phyloP scores from a whole-genome alignment of 2,797 vertebrate species.

The Tamandua tetradactyla region DNA sequence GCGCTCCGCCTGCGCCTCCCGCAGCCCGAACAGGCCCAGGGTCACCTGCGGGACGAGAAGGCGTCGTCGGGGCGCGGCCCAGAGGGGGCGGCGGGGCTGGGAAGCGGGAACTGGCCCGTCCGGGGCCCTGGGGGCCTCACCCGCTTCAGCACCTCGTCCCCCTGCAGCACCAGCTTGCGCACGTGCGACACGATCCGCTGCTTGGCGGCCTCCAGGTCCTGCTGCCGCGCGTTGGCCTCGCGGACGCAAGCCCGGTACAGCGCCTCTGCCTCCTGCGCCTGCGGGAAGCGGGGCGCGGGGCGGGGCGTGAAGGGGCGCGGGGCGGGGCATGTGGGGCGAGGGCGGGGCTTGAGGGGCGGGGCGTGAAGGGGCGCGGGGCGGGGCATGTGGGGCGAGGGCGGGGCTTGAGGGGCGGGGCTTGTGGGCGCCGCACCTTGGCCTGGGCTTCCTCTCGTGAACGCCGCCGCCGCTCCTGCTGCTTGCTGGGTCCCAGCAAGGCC shows the following conservation, averaged over 20 bases:
- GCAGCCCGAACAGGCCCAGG: slow-evolving; percentile 92
- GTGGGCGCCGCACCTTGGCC: slow-evolving; percentile 85
- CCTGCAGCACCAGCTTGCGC: slow-evolving; percentile 94
- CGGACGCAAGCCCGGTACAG: slow-evolving; percentile 87
- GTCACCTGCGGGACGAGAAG: slow-evolving; percentile 86
- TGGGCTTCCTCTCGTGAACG: slow-evolving; percentile 93
- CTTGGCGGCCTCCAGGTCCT: slow-evolving; percentile 90
- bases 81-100: not conserved
- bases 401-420: accelerated
- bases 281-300: not conserved
- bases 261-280: slow-evolving; percentile 88
- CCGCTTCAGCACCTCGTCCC: slow-evolving; percentile 93
- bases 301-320: not conserved
- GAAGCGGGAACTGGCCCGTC: not conserved
- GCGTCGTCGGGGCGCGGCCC: not conserved
- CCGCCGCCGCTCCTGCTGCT: slow-evolving; percentile 93
- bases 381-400: accelerated
- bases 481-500: slow-evolving; percentile 74
- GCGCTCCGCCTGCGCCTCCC: slow-evolving; percentile 88
- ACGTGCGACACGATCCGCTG: slow-evolving; percentile 91
- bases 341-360: accelerated
- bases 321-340: accelerated
- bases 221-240: slow-evolving; percentile 89
- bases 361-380: not conserved
- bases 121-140: slow-evolving; percentile 80